Conservation (phyloP, 2,113 vertebrate species). For the human region DNA sequence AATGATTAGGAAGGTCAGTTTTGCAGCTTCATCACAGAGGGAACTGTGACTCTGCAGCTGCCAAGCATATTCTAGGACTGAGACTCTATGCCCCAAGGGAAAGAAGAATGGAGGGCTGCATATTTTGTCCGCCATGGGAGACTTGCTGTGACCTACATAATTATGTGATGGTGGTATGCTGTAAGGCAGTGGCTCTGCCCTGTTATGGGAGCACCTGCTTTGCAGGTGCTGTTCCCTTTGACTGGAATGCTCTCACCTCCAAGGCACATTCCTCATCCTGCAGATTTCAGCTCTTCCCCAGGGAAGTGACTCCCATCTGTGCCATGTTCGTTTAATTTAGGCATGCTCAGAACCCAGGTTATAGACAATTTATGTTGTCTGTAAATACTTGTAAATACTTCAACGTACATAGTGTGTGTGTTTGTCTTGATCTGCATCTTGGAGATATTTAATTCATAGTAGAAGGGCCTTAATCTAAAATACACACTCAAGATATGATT, state of each 20-base stretch:
- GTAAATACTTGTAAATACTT: not conserved
- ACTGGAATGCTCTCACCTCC: too few relatives aligned
- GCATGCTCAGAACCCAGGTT: not conserved
- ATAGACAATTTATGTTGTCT: not conserved
- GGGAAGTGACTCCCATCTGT: not conserved
- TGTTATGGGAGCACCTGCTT: not conserved
- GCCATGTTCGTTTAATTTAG: not conserved
- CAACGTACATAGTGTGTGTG: not conserved
- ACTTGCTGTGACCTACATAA: not conserved
- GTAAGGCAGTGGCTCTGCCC: not conserved
- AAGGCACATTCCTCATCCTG: not conserved
- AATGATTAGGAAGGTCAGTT: not conserved
- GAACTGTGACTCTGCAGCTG: not conserved
- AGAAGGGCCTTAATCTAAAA: not conserved
- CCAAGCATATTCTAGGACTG: not conserved
- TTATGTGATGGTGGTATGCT: rapidly evolving
- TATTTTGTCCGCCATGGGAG: not conserved
- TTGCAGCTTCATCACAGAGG: not conserved
- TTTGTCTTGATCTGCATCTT: not conserved
- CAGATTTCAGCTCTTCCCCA: not conserved
- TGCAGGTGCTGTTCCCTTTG: not conserved
- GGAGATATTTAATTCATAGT: not conserved
- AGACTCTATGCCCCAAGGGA: not conserved
- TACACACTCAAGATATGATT: not conserved
- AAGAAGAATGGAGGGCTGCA: not conserved